Percentiles rank a stretch among this genome's conserved stretches.
These are phyloP conservation scores for Patiria miniata DNA, from an alignment of 35 echinoderm and acorn worm genomes.

Conservation along the genomic window DNA sequence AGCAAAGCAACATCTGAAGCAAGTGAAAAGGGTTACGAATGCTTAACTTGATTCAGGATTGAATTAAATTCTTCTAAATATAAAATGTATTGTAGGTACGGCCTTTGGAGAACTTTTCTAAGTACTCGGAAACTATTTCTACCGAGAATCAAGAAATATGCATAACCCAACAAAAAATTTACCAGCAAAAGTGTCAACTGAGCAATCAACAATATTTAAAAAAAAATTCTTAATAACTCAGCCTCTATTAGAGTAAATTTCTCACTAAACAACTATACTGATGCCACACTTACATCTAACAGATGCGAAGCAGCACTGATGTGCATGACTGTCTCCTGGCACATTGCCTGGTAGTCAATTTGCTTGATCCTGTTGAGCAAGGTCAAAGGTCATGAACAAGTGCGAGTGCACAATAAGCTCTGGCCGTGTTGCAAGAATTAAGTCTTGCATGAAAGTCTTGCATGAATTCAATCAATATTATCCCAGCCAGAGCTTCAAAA, in stretches of 20 bases:
- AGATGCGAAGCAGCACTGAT: neutral
- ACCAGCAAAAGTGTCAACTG: too few relatives aligned
- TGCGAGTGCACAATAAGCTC: too few relatives aligned
- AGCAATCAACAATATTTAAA: too few relatives aligned
- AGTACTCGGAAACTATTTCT: too few relatives aligned
- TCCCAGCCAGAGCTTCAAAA: neutral
- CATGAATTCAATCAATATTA: too few relatives aligned
- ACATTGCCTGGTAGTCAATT: conserved; percentile 12
- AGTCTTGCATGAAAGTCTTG: too few relatives aligned
- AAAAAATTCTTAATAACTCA: too few relatives aligned
- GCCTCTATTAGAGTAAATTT: too few relatives aligned
- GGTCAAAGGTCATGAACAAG: neutral
- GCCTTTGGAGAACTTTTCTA: neutral
- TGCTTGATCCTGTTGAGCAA: neutral
- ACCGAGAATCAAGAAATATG: too few relatives aligned
- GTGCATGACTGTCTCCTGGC: neutral
- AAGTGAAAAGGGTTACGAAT: neutral
- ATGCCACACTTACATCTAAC: conserved; percentile 21
- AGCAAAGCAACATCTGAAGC: neutral
- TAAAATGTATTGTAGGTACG: neutral
- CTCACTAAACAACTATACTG: too few relatives aligned
- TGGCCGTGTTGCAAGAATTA: too few relatives aligned
- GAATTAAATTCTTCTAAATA: neutral
- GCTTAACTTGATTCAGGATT: neutral
- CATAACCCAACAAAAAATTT: too few relatives aligned